A percentile compares a stretch with the other conserved stretches of the same genome.
Conservation (phyloP, 2,113 vertebrate genomes). For the Dicaeum eximium region DNA sequence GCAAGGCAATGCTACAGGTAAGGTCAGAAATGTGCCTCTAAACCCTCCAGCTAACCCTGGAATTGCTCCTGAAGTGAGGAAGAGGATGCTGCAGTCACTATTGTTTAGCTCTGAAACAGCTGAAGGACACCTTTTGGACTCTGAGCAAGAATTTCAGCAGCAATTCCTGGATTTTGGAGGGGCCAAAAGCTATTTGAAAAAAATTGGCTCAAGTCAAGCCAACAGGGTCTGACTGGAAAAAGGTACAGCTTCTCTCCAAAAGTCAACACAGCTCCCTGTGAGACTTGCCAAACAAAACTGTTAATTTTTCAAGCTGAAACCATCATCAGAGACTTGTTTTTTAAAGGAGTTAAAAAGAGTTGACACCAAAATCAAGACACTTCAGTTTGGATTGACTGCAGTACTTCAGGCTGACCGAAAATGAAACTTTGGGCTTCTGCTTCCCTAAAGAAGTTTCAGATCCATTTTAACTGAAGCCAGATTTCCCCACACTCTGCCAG, state of each 20-base stretch:
- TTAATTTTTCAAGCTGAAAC: neutral
- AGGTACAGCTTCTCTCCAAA: neutral
- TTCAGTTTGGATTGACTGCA: neutral
- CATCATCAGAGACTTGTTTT: neutral
- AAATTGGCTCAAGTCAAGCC: neutral
- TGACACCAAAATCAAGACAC: neutral
- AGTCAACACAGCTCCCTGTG: neutral
- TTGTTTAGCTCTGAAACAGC: neutral
- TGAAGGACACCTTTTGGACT: neutral
- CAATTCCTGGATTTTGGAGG: neutral
- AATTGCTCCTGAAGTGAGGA: neutral
- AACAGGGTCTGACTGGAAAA: neutral
- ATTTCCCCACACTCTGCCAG: slow-evolving; percentile 6
- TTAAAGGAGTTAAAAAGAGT: neutral
- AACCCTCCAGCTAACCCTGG: neutral
- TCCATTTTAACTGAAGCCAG: neutral
- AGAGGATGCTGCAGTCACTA: neutral
- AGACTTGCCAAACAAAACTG: slow-evolving; percentile 33
- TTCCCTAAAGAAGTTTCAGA: neutral
- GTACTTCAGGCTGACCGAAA: neutral
- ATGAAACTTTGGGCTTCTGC: neutral
- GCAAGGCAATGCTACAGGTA: neutral
- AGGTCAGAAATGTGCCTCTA: neutral
- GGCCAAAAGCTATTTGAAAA: neutral
- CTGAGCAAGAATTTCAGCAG: neutral